These are phyloP conservation scores for Caenorhabditis sp. DNA, from an alignment of 2,888 invertebrate genomes.

Conservation along the genomic window DNA sequence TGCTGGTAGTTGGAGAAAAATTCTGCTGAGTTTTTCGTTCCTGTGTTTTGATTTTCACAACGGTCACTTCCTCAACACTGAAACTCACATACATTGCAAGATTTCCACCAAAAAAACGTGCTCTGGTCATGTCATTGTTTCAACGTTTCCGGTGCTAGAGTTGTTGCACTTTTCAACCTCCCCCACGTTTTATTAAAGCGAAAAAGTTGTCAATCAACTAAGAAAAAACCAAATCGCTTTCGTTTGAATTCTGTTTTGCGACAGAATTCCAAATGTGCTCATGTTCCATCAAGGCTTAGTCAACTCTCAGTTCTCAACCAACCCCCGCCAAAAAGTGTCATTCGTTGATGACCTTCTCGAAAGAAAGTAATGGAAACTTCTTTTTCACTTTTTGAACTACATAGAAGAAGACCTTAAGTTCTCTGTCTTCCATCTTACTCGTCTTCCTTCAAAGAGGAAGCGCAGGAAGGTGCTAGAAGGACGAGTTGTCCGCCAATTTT, in stretches of 20 bases:
- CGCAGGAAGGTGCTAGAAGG: constrained; percentile 37
- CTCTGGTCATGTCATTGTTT: background rate
- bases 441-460: no score
- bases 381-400: constrained; percentile 9
- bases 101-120: background rate
- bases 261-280: constrained; percentile 1
- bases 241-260: no score
- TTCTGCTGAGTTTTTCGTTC: no score
- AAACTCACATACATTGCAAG: no score
- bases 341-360: constrained; percentile 1
- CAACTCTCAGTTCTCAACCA: background rate
- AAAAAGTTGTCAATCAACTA: constrained; percentile 19
- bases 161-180: background rate
- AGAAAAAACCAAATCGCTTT: background rate
- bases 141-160: background rate
- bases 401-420: background rate
- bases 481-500: constrained; percentile 57
- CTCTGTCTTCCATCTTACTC: constrained; percentile 4
- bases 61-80: no score
- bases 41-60: no score
- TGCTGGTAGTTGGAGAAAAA: background rate
- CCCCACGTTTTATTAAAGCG: background rate
- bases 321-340: no score
- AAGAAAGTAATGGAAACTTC: constrained; percentile 3
- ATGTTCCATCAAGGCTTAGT: background rate